Evolutionary conservation across 2,888 invertebrate species (phyloP).

Genomic region (Temnothorax rugatulus): DNA sequence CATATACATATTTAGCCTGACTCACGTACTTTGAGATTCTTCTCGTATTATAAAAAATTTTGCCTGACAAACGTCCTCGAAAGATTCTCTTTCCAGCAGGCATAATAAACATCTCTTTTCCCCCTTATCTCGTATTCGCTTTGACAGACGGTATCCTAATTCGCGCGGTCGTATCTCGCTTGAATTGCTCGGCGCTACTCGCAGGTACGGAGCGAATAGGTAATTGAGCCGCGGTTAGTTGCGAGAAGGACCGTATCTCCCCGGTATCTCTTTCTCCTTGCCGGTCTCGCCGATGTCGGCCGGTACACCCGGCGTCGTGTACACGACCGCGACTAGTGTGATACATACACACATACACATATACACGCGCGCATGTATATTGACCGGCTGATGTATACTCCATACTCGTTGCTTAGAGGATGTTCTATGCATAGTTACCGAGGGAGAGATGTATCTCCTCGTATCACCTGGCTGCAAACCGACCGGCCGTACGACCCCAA

Average conservation of each 20-base stretch:
- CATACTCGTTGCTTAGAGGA: conserved; percentile 70
- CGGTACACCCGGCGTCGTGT: conserved; percentile 41
- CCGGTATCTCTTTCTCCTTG: conserved; percentile 66
- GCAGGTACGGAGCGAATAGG: conserved; percentile 53
- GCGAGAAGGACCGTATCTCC: conserved; percentile 63
- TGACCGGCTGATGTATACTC: conserved; percentile 65
- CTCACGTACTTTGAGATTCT: not conserved
- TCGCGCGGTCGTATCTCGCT: conserved; percentile 57
- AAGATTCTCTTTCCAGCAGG: not conserved
- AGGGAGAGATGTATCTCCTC: conserved; percentile 74
- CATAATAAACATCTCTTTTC: conserved; percentile 36
- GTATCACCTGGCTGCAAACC: conserved; percentile 65
- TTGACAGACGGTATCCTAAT: conserved; percentile 71
- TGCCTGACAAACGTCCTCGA: not conserved
- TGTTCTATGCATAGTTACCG: conserved; percentile 74
- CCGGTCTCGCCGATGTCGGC: conserved; percentile 41
- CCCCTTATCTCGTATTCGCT: conserved; percentile 20
- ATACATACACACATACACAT: conserved; percentile 62
- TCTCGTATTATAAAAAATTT: not conserved
- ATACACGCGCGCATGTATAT: conserved; percentile 58
- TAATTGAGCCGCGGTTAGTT: conserved; percentile 69
- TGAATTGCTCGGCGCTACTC: conserved; percentile 46
- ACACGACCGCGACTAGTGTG: conserved; percentile 38
- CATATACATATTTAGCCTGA: not conserved
- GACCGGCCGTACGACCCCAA: conserved; percentile 47